Percentiles rank a stretch among this genome's conserved stretches.
phyloP scores from a whole-genome alignment of 1,140 invertebrate genomes.

The Mizuhopecten yessoensis region DNA sequence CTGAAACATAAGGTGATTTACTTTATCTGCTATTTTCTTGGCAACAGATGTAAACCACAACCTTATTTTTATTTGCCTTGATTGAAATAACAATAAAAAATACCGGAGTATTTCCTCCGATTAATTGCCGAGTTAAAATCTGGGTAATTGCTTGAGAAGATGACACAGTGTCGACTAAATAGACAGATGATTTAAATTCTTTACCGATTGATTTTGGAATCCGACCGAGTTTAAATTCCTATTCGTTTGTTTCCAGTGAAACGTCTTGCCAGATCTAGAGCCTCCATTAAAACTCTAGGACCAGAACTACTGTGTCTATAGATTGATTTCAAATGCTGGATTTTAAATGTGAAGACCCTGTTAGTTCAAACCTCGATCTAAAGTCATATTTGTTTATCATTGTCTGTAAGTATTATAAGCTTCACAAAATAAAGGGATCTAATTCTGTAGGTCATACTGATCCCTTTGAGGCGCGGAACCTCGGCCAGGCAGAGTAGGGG shows the following conservation, averaged over 20 bases:
- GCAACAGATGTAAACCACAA: no score
- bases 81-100: no score
- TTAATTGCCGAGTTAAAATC: no score
- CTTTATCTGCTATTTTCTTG: no score
- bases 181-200: not conserved
- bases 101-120: no score
- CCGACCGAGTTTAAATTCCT: not conserved
- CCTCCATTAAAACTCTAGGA: no score
- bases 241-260: not conserved
- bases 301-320: not conserved
- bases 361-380: not conserved
- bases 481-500: not conserved
- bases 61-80: no score
- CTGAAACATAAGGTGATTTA: no score
- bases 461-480: not conserved
- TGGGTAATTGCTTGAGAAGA: not conserved
- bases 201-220: not conserved
- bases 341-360: not conserved
- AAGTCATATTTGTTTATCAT: not conserved
- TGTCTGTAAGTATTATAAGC: not conserved
- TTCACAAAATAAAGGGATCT: conserved; percentile 13
- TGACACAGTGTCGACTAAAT: not conserved
- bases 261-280: no score
- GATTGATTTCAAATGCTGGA: conserved; percentile 27
- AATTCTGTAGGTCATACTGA: not conserved